These are phyloP conservation scores for Baronia brevicornis DNA, from an alignment of 2,888 invertebrate species.

Conservation along the genomic window DNA sequence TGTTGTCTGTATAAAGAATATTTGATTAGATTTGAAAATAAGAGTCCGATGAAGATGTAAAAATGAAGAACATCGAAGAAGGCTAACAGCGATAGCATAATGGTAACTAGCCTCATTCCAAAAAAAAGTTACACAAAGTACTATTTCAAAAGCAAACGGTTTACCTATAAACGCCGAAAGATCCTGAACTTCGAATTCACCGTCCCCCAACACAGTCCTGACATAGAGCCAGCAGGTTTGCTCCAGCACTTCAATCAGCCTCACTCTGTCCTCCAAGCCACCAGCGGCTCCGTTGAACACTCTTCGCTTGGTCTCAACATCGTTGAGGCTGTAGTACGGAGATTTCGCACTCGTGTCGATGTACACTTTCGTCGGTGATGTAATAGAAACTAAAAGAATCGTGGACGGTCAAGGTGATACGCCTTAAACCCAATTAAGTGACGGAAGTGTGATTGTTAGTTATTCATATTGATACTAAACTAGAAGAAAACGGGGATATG, in stretches of 20 bases:
- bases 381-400: conserved; percentile 66
- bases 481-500: too few species aligned
- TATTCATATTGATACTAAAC: too few species aligned
- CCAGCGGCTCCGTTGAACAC: conserved; percentile 14
- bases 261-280: conserved; percentile 34
- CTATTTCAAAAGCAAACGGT: too few species aligned
- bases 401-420: conserved; percentile 38
- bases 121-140: conserved; percentile 3
- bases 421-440: too few species aligned
- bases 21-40: too few species aligned
- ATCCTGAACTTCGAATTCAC: conserved; percentile 70
- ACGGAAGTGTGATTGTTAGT: too few species aligned
- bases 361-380: conserved; percentile 74
- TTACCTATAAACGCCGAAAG: conserved; percentile 67
- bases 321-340: conserved; percentile 63
- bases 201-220: conserved; percentile 55
- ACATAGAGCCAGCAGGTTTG: conserved; percentile 55
- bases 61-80: too few species aligned
- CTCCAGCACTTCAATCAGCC: conserved; percentile 50
- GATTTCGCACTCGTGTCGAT: conserved; percentile 60
- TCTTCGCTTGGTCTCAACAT: conserved; percentile 39
- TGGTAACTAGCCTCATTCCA: too few species aligned
- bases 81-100: too few species aligned
- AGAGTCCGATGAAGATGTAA: too few species aligned
- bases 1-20: too few species aligned